Evolutionary conservation across 1,140 invertebrate species (phyloP).

Genomic region (Hyphantria cunea): DNA sequence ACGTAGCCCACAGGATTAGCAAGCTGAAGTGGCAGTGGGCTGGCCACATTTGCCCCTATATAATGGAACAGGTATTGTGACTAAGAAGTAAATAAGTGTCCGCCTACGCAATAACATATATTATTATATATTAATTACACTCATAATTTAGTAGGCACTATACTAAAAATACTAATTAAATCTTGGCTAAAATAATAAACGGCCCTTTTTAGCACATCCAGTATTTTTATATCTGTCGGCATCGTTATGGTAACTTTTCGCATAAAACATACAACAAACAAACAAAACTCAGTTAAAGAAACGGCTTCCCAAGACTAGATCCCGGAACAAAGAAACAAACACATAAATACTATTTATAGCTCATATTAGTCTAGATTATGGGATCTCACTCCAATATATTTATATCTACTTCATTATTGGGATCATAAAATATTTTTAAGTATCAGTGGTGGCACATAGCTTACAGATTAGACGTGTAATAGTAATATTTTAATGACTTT

Average conservation of each 20-base stretch:
- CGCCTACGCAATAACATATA: too few species aligned
- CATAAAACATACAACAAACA: constrained; percentile 26
- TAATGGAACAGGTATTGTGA: too few species aligned
- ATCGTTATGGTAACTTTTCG: constrained; percentile 3
- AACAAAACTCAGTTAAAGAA: constrained; percentile 18
- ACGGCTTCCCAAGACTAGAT: constrained; percentile 23
- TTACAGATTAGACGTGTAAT: neutral
- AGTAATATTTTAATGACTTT: too few species aligned
- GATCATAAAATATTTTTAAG: constrained; percentile 3
- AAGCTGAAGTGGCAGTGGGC: too few species aligned
- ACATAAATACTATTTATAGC: constrained; percentile 23
- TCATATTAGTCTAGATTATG: constrained; percentile 26
- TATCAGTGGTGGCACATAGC: neutral
- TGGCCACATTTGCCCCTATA: too few species aligned
- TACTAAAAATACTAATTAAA: too few species aligned
- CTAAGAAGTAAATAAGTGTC: too few species aligned
- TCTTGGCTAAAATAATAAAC: too few species aligned
- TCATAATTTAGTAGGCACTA: too few species aligned
- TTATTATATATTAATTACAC: too few species aligned
- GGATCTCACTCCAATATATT: constrained; percentile 14
- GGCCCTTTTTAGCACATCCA: too few species aligned
- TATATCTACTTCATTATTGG: constrained; percentile 6
- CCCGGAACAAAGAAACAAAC: constrained; percentile 23
- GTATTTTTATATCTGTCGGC: constrained; percentile 5
- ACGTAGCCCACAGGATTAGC: too few species aligned